Evolutionary conservation across 2,797 vertebrate species (phyloP), one percentile per base, ranked within the genome.

Genomic region (Taeniopygia guttata): DNA sequence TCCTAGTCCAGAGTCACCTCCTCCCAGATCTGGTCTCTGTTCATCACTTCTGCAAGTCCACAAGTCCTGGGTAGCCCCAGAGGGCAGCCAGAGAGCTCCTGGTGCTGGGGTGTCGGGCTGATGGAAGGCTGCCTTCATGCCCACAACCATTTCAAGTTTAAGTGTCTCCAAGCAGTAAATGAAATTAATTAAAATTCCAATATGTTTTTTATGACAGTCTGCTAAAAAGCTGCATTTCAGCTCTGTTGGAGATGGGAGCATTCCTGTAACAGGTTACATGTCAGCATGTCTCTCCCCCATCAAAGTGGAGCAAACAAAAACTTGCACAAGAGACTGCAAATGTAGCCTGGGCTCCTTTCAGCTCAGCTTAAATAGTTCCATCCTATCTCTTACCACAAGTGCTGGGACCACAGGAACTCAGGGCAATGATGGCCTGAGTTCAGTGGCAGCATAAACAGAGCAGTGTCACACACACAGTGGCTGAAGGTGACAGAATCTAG

Each of bases 281-380:
- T 11, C 1, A 4, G 19, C 42, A n/a, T 1, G 0, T 45, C 20
- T 51, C 32, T 60, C 16, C 10, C 10, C 29, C 6, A 32, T 4
- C 30, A 15, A 54, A 42, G 36, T 1, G 23, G n/a, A 7, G 4
- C 2, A 5, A 92, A 59, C 14, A 48, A 82, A 72, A 75, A 22
- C 1, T 1, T 1, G 3, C 13, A 13, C 8, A 19, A 45, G 55
- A 30, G 51, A 73, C 11, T 12, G 13, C 8, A 66, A 66, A 30
- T 15, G 13, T 13, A 54, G 20, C 5, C 29, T 34, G 26, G 52
- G 21, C 16, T 69, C 48, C 74, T 81, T 18, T 30, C 36, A 23
- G 63, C 48, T 89, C 52, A 52, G n/a, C 22, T 82, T 30, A 32
- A 25, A 49, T 3, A 11, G 7, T 4, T 2, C 46, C 34, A 25